Base-by-base conservation (phyloP, 2,113 vertebrate species). In the Marmota flaviventris region DNA sequence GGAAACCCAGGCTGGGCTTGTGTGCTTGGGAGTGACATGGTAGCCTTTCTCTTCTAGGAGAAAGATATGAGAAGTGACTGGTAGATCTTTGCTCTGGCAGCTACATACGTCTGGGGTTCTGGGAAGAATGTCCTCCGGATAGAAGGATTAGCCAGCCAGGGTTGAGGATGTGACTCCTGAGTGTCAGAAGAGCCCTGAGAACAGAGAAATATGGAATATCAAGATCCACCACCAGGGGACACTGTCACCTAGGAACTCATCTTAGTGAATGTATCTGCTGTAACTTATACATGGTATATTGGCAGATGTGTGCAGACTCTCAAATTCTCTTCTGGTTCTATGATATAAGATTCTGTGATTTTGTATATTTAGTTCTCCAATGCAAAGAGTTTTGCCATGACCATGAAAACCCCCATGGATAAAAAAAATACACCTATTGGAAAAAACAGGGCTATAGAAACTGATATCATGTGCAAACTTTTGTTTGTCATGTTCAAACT, bases 61-160 rank as follows among this genome's bases (percentile, higher is more conserved):
- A 92, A 96, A 86, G 32, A 86, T 87, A 25, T 53, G 61, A 76
- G 39, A 85, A 94, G 37, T 45, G 34, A n/a, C n/a, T n/a, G 51
- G 29, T 53, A 88, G 45, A 78, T 13, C 13, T 85, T 45, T 2
- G 45, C 37, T 85, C 7, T 75, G 37, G 42, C 45, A 85, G 56
- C 45, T 77, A 98, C 96, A 0, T 97, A 99, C 98, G 20, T 34
- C 51, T 20, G 39, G 0, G 78, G 78, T 70, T 96, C 96, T 42
- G 98, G 95, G 84, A 97, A 98, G 70, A 97, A 98, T 0, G 96
- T 98, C 81, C 10, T 96, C 75, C 96, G 89, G 70, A 98, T 96
- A 67, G 98, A 98, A 81, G 98, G 98, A 94, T 97, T 98, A 96
- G 98, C 96, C 79, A 97, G 77, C 97, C 96, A 98, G 73, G 98